Base-by-base conservation (phyloP, 2,113 vertebrate genomes). In the Burhinus oedicnemus region DNA sequence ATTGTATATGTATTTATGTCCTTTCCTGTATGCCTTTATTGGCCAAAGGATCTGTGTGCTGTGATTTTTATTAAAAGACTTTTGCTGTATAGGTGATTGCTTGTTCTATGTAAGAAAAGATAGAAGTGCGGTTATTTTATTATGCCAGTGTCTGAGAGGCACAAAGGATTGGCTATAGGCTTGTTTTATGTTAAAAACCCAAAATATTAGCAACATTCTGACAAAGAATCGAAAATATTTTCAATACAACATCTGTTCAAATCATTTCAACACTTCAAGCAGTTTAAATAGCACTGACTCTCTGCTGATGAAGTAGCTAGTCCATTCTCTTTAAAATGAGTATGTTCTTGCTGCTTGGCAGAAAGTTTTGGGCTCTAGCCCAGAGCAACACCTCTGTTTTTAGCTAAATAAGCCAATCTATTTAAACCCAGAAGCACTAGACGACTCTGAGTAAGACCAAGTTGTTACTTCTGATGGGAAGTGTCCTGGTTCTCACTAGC, bases 1-100 rank as follows among this genome's bases (percentile, higher is more conserved):
- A 5, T 45, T n/a, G 51, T 83, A 3, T 22, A 3, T 74, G 72
- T 80, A 34, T 87, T 80, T 44, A 22, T 76, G 78, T 90, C 92
- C 83, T 80, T 61, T 25, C 54, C 2, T 75, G 78, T 78, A 26
- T 36, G 80, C 76, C 80, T 68, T 42, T 26, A 12, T 19, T 30
- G 85, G 92, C 68, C 87, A 71, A 69, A 76, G 78, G 62, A 22
- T 62, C 88, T 32, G 18, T 18, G 86, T 81, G 86, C 77, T 84
- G 66, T 60, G 47, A 23, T 61, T 90, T 94, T 84, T 93, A 96
- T 68, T 96, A 94, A 94, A 94, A 70, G 38, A 62, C 17, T 88
- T 83, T 88, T 94, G 58, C 79, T 78, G 38, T 66, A 93, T 3
- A 38, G 34, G 30, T 7, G 47, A 15, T 38, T 12, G 15, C 10